Conservation (phyloP, 2,888 invertebrate genomes). For the Desoria tigrina region DNA sequence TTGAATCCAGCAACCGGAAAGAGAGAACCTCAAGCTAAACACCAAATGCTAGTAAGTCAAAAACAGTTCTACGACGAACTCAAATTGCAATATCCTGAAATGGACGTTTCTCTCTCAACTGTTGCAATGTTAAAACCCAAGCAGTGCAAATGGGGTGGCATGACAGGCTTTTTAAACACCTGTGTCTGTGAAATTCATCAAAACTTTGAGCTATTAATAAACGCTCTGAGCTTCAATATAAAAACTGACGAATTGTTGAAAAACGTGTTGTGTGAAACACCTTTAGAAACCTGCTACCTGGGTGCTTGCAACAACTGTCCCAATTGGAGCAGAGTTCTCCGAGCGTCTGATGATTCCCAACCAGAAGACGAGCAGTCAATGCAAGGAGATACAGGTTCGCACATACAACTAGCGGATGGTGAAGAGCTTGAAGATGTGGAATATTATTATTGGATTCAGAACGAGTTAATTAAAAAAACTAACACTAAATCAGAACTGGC, state of each 20-base stretch:
- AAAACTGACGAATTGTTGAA: not conserved
- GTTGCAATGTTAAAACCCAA: constrained; percentile 4
- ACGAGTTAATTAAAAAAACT: too few species aligned
- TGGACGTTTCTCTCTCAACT: not conserved
- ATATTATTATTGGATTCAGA: too few species aligned
- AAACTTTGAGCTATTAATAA: not conserved
- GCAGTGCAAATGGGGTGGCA: constrained; percentile 14
- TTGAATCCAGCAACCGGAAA: not conserved
- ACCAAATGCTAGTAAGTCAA: not conserved
- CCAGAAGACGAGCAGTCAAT: too few species aligned
- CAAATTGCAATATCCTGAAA: not conserved
- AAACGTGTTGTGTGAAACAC: not conserved
- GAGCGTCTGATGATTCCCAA: too few species aligned
- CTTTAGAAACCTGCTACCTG: not conserved
- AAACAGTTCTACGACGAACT: not conserved
- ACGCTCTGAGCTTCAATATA: not conserved
- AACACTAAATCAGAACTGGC: too few species aligned
- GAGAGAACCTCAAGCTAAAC: not conserved
- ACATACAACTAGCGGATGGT: too few species aligned
- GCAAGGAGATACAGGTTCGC: too few species aligned
- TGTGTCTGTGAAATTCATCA: not conserved
- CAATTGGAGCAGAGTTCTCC: too few species aligned
- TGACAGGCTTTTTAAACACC: not conserved
- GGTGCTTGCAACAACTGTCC: not conserved
- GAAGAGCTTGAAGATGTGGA: too few species aligned